Percentiles rank a stretch among this genome's conserved stretches.
These are phyloP conservation scores for Chironomus riparius DNA, from an alignment of 2,888 invertebrate species.

Conservation along the genomic window DNA sequence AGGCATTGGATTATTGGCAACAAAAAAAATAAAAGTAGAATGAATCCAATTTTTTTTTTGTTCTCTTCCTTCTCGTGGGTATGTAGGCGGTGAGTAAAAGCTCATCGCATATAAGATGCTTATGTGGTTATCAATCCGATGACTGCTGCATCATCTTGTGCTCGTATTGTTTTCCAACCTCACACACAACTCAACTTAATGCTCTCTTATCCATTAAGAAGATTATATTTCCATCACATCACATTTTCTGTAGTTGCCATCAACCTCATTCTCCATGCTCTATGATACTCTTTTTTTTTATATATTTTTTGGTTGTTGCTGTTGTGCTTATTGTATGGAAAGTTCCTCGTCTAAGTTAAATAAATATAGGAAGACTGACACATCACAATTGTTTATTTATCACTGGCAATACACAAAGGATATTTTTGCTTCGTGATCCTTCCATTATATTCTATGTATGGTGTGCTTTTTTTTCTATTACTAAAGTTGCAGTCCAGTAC, in stretches of 20 bases:
- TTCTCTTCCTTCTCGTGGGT: not conserved
- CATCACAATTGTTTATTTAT: no score
- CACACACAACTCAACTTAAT: slow-evolving; percentile 7
- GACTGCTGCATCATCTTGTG: not conserved
- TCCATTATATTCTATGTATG: not conserved
- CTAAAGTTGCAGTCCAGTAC: not conserved
- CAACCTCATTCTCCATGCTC: no score
- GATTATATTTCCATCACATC: slow-evolving; percentile 16
- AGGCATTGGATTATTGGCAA: not conserved
- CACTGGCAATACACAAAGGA: not conserved
- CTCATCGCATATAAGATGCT: slow-evolving; percentile 15
- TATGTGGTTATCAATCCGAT: slow-evolving; percentile 6
- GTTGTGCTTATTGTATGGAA: no score
- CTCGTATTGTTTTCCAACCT: slow-evolving; percentile 1
- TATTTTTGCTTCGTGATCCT: not conserved
- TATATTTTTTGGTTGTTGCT: no score
- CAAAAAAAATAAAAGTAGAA: not conserved
- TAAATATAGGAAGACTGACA: no score
- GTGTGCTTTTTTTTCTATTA: not conserved
- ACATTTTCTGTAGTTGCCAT: not conserved
- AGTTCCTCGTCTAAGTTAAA: no score
- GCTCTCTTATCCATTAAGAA: slow-evolving; percentile 20
- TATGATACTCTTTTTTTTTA: no score
- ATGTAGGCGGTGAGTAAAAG: not conserved
- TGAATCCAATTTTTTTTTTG: no score